Evolutionary conservation across 2,888 invertebrate species (phyloP).

Genomic region (Abrostola triplasia): DNA sequence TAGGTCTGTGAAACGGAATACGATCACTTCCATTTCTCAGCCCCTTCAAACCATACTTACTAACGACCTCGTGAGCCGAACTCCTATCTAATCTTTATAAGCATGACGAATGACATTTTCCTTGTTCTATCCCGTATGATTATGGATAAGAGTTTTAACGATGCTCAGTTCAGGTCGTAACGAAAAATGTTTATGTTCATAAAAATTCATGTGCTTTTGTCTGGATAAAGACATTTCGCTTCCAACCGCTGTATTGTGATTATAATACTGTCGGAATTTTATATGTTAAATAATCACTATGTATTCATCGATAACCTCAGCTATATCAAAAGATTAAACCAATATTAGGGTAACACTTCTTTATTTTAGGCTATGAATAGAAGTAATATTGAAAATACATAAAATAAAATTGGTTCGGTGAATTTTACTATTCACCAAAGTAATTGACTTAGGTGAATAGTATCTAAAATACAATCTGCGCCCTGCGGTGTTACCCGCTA

Average conservation of each 20-base stretch:
- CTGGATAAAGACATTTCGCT: constrained; percentile 44
- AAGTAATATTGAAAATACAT: too few species aligned
- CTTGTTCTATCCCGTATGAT: constrained; percentile 55
- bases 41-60: constrained; percentile 33
- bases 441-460: too few species aligned
- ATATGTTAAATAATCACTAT: background rate
- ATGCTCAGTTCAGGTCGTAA: constrained; percentile 48
- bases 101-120: constrained; percentile 56
- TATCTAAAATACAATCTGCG: too few species aligned
- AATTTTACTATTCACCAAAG: too few species aligned
- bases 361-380: too few species aligned
- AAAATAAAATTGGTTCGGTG: too few species aligned
- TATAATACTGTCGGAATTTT: constrained; percentile 33
- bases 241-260: constrained; percentile 42
- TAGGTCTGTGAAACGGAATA: constrained; percentile 28
- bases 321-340: too few species aligned
- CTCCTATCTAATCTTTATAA: constrained; percentile 54
- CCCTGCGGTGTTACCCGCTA: too few species aligned
- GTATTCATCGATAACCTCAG: too few species aligned
- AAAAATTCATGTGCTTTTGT: constrained; percentile 55
- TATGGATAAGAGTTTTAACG: constrained; percentile 59
- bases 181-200: constrained; percentile 56
- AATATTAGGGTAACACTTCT: too few species aligned
- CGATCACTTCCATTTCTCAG: constrained; percentile 32
- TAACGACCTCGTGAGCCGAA: constrained; percentile 43